Percentiles rank a stretch among this genome's conserved stretches.
These are phyloP conservation scores for Threskiornis aethiopicus DNA, from an alignment of 2,797 vertebrate species.

Conservation along the genomic window DNA sequence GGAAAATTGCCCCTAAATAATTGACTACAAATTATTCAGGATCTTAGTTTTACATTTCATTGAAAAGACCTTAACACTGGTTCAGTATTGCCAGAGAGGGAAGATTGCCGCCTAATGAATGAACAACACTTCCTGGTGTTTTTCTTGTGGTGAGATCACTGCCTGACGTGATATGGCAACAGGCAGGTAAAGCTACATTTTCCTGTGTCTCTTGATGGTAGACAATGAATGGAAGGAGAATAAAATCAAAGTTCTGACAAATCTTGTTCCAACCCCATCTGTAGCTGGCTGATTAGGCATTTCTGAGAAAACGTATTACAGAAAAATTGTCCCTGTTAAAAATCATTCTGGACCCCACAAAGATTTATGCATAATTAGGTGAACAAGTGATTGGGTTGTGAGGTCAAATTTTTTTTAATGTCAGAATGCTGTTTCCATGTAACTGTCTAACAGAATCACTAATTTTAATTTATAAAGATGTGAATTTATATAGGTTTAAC, in stretches of 20 bases:
- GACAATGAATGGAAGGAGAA: not conserved
- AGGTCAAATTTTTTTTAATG: not conserved
- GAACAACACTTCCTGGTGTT: not conserved
- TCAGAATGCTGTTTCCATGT: not conserved
- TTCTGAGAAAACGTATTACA: not conserved
- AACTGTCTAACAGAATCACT: not conserved
- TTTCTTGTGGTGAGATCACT: slow-evolving; percentile 7
- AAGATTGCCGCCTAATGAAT: not conserved
- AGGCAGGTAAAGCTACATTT: slow-evolving; percentile 21
- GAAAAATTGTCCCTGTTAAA: not conserved
- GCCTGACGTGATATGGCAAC: not conserved
- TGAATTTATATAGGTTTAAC: not conserved
- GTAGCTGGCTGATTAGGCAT: not conserved
- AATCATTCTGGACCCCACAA: not conserved
- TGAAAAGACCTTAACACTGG: not conserved
- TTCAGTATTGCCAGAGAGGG: slow-evolving; percentile 7
- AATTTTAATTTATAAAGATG: not conserved
- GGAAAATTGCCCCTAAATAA: not conserved
- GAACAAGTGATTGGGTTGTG: not conserved
- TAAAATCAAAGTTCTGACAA: not conserved
- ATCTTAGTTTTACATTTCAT: not conserved
- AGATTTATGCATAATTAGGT: not conserved
- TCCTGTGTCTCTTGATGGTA: slow-evolving; percentile 2
- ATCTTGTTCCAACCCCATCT: not conserved
- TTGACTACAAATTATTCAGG: not conserved